Base-by-base conservation (phyloP, 1,140 invertebrate genomes). In the Drosophila simulans region DNA sequence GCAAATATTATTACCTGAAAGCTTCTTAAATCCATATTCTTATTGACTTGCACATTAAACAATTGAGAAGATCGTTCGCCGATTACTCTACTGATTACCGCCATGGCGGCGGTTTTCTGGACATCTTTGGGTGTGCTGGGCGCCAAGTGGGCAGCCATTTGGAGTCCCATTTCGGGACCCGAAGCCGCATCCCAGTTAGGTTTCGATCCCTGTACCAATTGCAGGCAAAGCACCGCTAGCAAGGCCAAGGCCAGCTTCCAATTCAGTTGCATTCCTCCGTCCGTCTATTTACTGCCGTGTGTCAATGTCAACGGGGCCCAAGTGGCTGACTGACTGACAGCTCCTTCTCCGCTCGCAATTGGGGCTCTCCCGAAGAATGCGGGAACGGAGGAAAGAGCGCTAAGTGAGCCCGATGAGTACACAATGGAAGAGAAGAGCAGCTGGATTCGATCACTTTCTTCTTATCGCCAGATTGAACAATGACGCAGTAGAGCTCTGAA, bases 11-110 rank as follows among this genome's bases (percentile, higher is more conserved):
- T 31, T 5, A 89, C 89, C 45, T 91, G 48, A 75, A 82, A 91
- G 20, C 69, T 91, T 5, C 75, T 62, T 0, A 48, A 0, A 0
- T 55, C 51, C 42, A 91, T 42, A 4, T 37, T 1, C 22, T 75
- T 82, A 39, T 82, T 76, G 3, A 91, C 76, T 10, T 71, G 53
- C 20, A 91, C 75, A n/a, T 68, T 51, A 4, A 91, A 91, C 20
- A 57, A 22, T 15, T 74, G 42, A 1, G 82, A 27, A 0, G 80
- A 60, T 2, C 40, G 57, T 10, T 2, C 8, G 2, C 88, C 88
- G 8, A 91, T 48, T 31, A 91, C 58, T 22, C 88, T 72, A 5
- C 25, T 34, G n/a, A 91, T 82, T 11, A 91, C 64, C 17, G 73
- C 54, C 1, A 37, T 43, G 0, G 63, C 88, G 0, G 88, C 80